phyloP scores from a whole-genome alignment of 1,140 invertebrate genomes.

The Pollicipes pollicipes region DNA sequence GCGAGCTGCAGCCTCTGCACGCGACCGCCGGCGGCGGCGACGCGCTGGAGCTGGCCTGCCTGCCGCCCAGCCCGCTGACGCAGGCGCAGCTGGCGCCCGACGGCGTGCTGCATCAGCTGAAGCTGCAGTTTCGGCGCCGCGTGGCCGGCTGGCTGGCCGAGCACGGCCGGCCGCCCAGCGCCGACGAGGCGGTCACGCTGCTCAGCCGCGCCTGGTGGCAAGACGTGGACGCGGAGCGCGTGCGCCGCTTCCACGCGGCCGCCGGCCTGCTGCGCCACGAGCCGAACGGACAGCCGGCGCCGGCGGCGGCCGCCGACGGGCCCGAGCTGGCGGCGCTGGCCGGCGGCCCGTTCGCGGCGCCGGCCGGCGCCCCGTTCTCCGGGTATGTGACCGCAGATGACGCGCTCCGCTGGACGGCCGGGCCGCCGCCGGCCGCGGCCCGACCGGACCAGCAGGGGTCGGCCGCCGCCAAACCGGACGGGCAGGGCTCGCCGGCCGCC shows the following conservation, averaged over 20 bases:
- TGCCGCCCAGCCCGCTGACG: background rate
- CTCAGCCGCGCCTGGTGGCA: background rate
- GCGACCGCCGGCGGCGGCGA: background rate
- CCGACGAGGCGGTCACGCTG: background rate
- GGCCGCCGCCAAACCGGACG: too few relatives aligned
- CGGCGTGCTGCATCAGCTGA: background rate
- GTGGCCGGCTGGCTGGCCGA: background rate
- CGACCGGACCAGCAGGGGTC: too few relatives aligned
- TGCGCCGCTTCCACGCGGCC: background rate
- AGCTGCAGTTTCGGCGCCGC: background rate
- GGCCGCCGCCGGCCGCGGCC: too few relatives aligned
- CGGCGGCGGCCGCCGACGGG: too few relatives aligned
- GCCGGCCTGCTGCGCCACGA: background rate
- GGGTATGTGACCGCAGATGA: background rate
- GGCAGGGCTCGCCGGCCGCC: too few relatives aligned
- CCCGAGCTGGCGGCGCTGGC: background rate
- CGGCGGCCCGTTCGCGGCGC: background rate
- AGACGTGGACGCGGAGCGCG: background rate
- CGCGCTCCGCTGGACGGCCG: background rate
- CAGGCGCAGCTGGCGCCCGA: background rate
- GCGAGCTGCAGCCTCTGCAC: background rate
- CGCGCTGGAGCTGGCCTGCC: background rate
- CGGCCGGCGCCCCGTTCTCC: background rate
- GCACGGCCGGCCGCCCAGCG: too few relatives aligned
- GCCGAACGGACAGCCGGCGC: background rate